Conservation (phyloP, 53 echinoderm and acorn worm species). For the Echinarachnius parma region DNA sequence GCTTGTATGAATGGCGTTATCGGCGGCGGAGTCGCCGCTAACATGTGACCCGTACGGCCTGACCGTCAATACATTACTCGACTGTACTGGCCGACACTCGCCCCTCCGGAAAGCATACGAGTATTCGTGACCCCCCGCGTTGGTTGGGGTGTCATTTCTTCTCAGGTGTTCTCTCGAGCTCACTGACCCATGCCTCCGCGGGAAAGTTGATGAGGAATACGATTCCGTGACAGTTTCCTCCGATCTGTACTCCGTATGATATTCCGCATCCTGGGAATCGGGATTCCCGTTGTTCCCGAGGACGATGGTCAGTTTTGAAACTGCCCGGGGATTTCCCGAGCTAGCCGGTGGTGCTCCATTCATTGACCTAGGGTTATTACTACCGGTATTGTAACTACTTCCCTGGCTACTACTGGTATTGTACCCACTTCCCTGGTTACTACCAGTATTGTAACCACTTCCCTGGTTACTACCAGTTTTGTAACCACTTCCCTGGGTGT, state of each 20-base stretch:
- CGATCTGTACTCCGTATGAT: constrained; percentile 21
- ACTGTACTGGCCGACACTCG: constrained; percentile 40
- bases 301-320: constrained; percentile 38
- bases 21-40: constrained; percentile 17
- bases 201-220: constrained; percentile 36
- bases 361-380: too few relatives aligned
- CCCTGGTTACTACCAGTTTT: too few relatives aligned
- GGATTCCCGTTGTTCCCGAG: constrained; percentile 24
- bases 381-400: too few relatives aligned
- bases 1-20: too few relatives aligned
- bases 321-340: constrained; percentile 23
- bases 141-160: constrained; percentile 12
- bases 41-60: constrained; percentile 37
- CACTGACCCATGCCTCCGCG: constrained; percentile 13
- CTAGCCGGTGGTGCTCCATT: too few relatives aligned
- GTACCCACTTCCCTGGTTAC: too few relatives aligned
- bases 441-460: too few relatives aligned
- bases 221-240: constrained; percentile 38
- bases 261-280: constrained; percentile 27
- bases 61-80: constrained; percentile 12
- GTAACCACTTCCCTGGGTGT: too few relatives aligned
- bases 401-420: too few relatives aligned
- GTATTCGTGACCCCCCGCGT: constrained; percentile 32
- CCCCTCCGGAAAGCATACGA: constrained; percentile 36
- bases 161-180: background rate